A percentile compares a stretch with the other conserved stretches of the same genome.
Evolutionary conservation across 2,113 vertebrate species (phyloP).

Genomic region (Brienomyrus brachyistius): DNA sequence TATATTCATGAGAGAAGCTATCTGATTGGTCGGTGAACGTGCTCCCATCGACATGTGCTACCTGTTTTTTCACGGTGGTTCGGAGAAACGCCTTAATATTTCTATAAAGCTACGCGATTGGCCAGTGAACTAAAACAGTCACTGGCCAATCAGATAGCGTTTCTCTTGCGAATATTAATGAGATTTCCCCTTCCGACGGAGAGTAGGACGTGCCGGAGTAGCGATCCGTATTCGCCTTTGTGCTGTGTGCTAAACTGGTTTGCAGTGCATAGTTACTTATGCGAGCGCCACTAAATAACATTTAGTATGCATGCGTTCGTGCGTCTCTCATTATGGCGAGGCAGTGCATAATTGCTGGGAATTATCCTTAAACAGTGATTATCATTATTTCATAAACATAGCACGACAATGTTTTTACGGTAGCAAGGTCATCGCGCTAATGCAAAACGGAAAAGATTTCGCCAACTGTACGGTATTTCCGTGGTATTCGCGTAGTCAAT

Average conservation of each 20-base stretch:
- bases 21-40: too few species aligned
- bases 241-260: neutral
- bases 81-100: too few species aligned
- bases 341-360: neutral
- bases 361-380: neutral
- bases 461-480: neutral
- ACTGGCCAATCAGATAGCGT: neutral
- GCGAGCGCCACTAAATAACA: neutral
- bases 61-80: too few species aligned
- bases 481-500: neutral
- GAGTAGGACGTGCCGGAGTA: too few species aligned
- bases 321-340: neutral
- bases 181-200: neutral
- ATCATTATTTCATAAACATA: neutral
- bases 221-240: too few species aligned
- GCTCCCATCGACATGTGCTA: too few species aligned
- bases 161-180: neutral
- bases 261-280: neutral
- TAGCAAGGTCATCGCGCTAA: neutral
- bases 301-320: neutral
- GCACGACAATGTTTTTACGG: neutral
- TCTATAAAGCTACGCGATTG: too few species aligned
- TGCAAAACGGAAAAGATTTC: neutral
- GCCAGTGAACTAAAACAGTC: neutral
- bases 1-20: too few species aligned